A percentile compares a stretch with the other conserved stretches of the same genome.
These are phyloP conservation scores for Linnaemya vulpina DNA, from an alignment of 2,888 invertebrate species.

Conservation along the genomic window DNA sequence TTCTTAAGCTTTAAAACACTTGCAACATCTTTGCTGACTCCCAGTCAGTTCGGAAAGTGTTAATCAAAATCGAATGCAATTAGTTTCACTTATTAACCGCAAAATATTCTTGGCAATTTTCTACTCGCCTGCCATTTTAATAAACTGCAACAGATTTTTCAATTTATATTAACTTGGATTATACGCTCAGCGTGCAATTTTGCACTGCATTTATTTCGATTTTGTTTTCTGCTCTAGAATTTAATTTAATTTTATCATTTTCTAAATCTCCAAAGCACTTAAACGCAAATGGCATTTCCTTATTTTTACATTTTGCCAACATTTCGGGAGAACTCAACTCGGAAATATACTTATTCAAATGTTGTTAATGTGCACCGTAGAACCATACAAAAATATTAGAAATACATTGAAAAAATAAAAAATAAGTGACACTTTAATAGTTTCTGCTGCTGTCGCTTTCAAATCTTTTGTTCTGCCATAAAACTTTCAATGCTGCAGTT, in stretches of 20 bases:
- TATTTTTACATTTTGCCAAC: not conserved
- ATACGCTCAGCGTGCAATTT: slow-evolving; percentile 16
- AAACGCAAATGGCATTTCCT: slow-evolving; percentile 1
- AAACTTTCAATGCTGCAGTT: not conserved
- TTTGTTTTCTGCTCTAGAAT: not conserved
- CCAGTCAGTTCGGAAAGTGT: no score
- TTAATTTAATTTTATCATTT: slow-evolving; percentile 46
- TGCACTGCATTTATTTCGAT: not conserved
- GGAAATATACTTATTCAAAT: slow-evolving; percentile 40
- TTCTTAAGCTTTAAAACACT: no score
- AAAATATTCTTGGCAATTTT: not conserved
- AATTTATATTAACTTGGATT: slow-evolving; percentile 63
- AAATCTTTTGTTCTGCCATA: not conserved
- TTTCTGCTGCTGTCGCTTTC: slow-evolving; percentile 40
- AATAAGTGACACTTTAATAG: slow-evolving; percentile 65
- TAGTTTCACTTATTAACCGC: not conserved
- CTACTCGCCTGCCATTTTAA: not conserved
- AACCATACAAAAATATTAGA: not conserved
- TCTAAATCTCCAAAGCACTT: slow-evolving; percentile 52
- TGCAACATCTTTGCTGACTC: no score
- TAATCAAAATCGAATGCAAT: not conserved
- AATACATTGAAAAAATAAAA: not conserved
- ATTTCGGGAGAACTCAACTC: slow-evolving; percentile 41
- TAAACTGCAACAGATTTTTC: not conserved
- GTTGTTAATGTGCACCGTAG: slow-evolving; percentile 11